Conservation (phyloP, 2,888 invertebrate species). For the Eupsilia transversa region DNA sequence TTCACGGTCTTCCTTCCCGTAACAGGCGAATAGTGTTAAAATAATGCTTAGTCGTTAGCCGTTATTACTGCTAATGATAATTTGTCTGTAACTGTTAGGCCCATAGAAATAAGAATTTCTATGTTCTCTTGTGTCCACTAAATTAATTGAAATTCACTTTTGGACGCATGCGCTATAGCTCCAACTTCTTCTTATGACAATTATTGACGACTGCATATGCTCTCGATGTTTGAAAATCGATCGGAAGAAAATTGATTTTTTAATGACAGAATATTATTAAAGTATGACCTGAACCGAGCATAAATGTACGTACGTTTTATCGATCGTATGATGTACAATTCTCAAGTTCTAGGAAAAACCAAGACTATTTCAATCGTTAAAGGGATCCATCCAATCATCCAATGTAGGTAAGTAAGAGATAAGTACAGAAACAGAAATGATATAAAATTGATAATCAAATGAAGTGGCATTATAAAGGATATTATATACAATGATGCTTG, state of each 20-base stretch:
- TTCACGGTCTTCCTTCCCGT: background rate
- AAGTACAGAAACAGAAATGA: too few species aligned
- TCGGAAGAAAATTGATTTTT: slow-evolving; percentile 2
- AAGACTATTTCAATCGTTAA: background rate
- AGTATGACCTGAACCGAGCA: background rate
- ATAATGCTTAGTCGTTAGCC: background rate
- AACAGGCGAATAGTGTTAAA: background rate
- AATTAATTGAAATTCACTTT: background rate
- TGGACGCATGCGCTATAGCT: background rate
- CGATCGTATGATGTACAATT: background rate
- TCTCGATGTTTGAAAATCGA: background rate
- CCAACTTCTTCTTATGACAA: background rate
- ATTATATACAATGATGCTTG: background rate
- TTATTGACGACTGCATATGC: background rate
- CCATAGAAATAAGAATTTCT: too few species aligned
- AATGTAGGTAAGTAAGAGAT: background rate
- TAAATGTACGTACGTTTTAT: slow-evolving; percentile 5
- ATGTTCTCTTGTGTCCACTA: too few species aligned
- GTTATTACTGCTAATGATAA: background rate
- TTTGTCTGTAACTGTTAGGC: too few species aligned
- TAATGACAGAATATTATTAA: background rate
- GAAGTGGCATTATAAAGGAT: background rate
- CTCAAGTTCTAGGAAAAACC: background rate
- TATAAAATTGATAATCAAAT: background rate
- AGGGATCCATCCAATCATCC: background rate